These are phyloP conservation scores for Marcusenius ussheri DNA, from an alignment of 2,113 vertebrate species.

Conservation along the genomic window DNA sequence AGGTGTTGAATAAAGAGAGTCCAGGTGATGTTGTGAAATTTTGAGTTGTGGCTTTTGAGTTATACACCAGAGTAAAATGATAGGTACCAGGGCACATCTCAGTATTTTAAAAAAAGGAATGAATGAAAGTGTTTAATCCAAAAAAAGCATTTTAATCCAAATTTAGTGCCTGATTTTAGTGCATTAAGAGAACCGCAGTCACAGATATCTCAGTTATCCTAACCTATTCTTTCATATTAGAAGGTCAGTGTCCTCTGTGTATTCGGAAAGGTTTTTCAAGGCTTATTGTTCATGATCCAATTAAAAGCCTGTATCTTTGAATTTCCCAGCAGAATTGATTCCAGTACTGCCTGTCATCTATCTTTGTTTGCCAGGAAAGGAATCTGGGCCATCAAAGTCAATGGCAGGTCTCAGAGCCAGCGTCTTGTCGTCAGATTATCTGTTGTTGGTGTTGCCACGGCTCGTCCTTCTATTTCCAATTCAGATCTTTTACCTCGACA, in stretches of 20 bases:
- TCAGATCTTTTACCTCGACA: not conserved
- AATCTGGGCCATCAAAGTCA: not conserved
- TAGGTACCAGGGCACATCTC: not conserved
- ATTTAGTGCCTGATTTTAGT: not conserved
- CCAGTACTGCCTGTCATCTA: not conserved
- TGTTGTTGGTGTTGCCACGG: not conserved
- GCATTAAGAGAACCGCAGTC: not conserved
- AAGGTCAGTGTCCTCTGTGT: not conserved
- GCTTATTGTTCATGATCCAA: not conserved
- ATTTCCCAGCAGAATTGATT: slow-evolving; percentile 23
- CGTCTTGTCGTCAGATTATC: not conserved
- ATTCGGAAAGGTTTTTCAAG: not conserved
- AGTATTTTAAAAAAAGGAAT: not conserved
- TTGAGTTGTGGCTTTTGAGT: slow-evolving; percentile 6
- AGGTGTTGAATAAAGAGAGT: slow-evolving; percentile 49
- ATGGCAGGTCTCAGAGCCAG: not conserved
- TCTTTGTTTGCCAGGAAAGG: not conserved
- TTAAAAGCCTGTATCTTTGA: slow-evolving; percentile 26
- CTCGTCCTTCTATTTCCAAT: not conserved
- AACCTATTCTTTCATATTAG: not conserved
- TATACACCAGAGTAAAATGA: not conserved
- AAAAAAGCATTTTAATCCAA: not conserved
- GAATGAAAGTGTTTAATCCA: not conserved
- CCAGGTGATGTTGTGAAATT: slow-evolving; percentile 24
- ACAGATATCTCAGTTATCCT: not conserved